These are phyloP conservation scores for Pollenia angustigena DNA, from an alignment of 2,888 invertebrate species.

Conservation along the genomic window DNA sequence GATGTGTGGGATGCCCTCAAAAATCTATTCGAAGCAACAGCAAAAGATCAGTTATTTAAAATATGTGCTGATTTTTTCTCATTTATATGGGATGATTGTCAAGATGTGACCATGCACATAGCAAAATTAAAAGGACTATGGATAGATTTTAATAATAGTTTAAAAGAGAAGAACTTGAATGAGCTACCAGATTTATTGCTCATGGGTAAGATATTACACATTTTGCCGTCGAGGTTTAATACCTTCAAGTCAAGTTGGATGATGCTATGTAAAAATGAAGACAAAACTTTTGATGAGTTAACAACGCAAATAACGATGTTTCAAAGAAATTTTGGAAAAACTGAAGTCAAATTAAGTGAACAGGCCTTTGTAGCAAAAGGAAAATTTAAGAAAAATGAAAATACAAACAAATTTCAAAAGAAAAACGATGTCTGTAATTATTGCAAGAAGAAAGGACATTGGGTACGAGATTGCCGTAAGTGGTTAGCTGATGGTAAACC, in stretches of 20 bases:
- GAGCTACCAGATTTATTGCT: no score
- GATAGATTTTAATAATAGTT: slow-evolving; percentile 77
- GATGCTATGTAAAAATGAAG: slow-evolving; percentile 75
- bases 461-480: slow-evolving; percentile 51
- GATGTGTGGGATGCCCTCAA: slow-evolving; percentile 77
- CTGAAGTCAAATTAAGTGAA: no score
- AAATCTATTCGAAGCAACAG: slow-evolving; percentile 76
- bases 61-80: slow-evolving; percentile 78
- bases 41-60: slow-evolving; percentile 79
- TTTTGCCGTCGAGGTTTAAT: slow-evolving; percentile 70
- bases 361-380: neutral
- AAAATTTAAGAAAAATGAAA: slow-evolving; percentile 23
- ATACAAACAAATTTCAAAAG: slow-evolving; percentile 35
- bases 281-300: slow-evolving; percentile 61
- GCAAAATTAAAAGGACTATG: slow-evolving; percentile 73
- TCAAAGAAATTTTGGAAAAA: slow-evolving; percentile 43
- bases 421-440: slow-evolving; percentile 56
- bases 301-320: slow-evolving; percentile 55
- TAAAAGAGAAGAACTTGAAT: slow-evolving; percentile 73
- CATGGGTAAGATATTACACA: no score
- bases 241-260: slow-evolving; percentile 77
- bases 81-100: slow-evolving; percentile 76
- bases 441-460: slow-evolving; percentile 68
- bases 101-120: slow-evolving; percentile 78
- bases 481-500: slow-evolving; percentile 69